Conservation (phyloP, 2,113 vertebrate genomes). For the Plecturocebus donacophilus region DNA sequence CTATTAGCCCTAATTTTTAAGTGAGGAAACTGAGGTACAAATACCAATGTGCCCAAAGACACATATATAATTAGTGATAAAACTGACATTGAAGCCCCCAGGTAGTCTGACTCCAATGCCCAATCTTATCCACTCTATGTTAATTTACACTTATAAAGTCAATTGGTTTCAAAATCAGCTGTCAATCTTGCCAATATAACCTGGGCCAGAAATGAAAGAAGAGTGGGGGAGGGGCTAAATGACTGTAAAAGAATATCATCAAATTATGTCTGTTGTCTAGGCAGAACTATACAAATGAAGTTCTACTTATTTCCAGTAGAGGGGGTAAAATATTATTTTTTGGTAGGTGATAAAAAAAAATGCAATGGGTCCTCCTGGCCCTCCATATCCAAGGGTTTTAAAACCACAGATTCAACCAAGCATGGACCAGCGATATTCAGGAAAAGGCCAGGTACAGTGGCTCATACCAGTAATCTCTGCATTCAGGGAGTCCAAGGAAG, state of each 20-base stretch:
- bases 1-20: background rate
- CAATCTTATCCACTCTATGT: background rate
- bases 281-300: background rate
- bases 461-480: no score
- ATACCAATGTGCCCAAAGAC: background rate
- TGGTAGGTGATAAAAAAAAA: slow-evolving; percentile 29
- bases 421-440: background rate
- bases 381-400: background rate
- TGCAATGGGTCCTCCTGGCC: background rate
- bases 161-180: background rate
- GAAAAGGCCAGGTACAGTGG: no score
- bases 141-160: background rate
- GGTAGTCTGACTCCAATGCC: background rate
- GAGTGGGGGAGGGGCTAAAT: background rate
- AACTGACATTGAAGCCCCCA: background rate
- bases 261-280: background rate
- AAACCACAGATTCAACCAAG: background rate
- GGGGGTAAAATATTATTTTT: background rate
- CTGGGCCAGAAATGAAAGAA: slow-evolving; percentile 3
- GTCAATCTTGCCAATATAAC: background rate
- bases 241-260: background rate
- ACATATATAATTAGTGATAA: background rate
- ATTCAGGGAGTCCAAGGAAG: no score
- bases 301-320: slow-evolving; percentile 21
- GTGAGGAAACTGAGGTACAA: background rate